Conservation (phyloP, 2,888 invertebrate species). For the Thera britannica region DNA sequence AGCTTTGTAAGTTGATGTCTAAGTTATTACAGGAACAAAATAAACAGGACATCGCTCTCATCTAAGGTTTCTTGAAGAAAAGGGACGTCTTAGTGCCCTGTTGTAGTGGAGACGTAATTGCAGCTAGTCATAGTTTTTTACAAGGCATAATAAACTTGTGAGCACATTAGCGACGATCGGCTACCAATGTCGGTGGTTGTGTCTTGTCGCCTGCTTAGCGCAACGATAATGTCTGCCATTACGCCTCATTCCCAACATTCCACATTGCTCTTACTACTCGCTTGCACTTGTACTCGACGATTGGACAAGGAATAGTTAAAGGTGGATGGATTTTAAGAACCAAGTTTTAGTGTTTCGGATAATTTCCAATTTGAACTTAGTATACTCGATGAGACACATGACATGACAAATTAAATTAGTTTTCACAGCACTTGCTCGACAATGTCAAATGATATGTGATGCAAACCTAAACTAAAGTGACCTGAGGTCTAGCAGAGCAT, state of each 20-base stretch:
- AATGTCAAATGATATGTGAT: no score
- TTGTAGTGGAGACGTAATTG: conserved; percentile 22
- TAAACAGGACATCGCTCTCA: neutral
- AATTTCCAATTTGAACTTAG: neutral
- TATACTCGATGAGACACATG: no score
- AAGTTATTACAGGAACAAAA: no score
- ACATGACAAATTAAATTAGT: no score
- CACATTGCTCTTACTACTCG: conserved; percentile 47
- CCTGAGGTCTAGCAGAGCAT: no score
- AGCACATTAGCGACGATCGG: conserved; percentile 37
- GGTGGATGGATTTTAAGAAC: conserved; percentile 11
- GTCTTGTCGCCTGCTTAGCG: conserved; percentile 56
- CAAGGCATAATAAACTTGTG: conserved; percentile 36
- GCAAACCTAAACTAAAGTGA: no score
- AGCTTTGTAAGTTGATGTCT: no score
- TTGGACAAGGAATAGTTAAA: conserved; percentile 15
- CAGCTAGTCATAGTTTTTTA: conserved; percentile 31
- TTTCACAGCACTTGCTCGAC: no score
- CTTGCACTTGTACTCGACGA: conserved; percentile 41
- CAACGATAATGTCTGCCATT: conserved; percentile 60
- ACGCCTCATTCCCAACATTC: conserved; percentile 58
- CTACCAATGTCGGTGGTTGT: conserved; percentile 53
- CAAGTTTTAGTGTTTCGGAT: neutral
- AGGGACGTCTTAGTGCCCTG: conserved; percentile 8
- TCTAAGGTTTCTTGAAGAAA: conserved; percentile 15